These are phyloP conservation scores for Centropus bengalensis DNA, from an alignment of 2,113 vertebrate genomes.

Conservation along the genomic window DNA sequence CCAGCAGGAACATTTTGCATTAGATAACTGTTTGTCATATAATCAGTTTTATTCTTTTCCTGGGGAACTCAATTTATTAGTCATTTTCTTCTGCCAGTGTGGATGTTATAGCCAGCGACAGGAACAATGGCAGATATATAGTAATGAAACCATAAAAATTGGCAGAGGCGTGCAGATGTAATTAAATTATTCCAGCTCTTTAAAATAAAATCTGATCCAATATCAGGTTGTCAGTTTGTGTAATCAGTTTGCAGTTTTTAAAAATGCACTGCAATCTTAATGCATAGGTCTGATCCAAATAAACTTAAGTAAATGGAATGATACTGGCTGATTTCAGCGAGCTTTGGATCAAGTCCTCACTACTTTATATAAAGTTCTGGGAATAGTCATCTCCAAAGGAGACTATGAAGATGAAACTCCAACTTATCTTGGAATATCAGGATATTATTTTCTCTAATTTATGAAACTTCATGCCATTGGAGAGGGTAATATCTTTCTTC, in stretches of 20 bases:
- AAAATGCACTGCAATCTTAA: neutral
- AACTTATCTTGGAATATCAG: neutral
- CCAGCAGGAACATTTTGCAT: neutral
- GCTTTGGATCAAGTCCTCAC: neutral
- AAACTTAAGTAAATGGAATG: neutral
- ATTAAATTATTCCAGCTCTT: constrained; percentile 49
- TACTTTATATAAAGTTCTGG: neutral
- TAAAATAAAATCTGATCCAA: constrained; percentile 32
- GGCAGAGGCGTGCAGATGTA: constrained; percentile 1
- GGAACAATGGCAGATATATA: constrained; percentile 26
- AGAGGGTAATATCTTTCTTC: neutral
- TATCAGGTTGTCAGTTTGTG: constrained; percentile 13
- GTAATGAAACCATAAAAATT: constrained; percentile 24
- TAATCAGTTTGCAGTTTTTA: constrained; percentile 3
- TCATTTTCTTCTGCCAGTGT: neutral
- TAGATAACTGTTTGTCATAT: neutral
- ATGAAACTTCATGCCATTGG: neutral
- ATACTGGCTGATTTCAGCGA: neutral
- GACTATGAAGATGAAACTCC: neutral
- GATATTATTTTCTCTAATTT: neutral
- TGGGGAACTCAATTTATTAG: constrained; percentile 26
- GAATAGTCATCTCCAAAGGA: neutral
- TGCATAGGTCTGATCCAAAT: neutral
- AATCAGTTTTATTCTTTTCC: constrained; percentile 29
- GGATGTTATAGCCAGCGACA: neutral